A percentile compares a stretch with the other conserved stretches of the same genome.
Evolutionary conservation across 1,140 invertebrate species (phyloP).

Genomic region (Heliconius congener): DNA sequence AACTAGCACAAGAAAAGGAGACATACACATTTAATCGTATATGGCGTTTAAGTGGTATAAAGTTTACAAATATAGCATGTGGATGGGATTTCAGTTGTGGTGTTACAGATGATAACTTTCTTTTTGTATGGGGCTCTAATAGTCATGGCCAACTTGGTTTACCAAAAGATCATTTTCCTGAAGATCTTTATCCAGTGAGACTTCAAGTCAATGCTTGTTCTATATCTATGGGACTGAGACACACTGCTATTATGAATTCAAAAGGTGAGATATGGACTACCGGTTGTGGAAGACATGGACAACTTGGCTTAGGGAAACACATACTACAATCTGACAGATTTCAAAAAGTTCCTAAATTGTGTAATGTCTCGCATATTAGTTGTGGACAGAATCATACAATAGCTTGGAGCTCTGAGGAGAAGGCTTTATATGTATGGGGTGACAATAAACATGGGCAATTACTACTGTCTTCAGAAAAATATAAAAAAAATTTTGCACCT

Average conservation of each 20-base stretch:
- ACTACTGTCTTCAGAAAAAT: constrained; percentile 76
- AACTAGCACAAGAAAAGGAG: constrained; percentile 84
- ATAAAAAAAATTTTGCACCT: constrained; percentile 68
- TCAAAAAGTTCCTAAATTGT: constrained; percentile 82
- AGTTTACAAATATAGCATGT: constrained; percentile 84
- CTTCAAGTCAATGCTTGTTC: constrained; percentile 70
- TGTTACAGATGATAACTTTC: constrained; percentile 83
- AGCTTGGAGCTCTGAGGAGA: constrained; percentile 82
- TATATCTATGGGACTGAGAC: constrained; percentile 84
- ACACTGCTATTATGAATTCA: constrained; percentile 85
- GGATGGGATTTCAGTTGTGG: constrained; percentile 89
- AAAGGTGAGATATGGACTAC: constrained; percentile 83
- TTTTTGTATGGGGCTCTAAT: constrained; percentile 90
- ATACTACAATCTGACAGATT: constrained; percentile 76
- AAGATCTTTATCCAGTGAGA: constrained; percentile 67
- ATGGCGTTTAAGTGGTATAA: constrained; percentile 81
- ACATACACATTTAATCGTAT: constrained; percentile 81
- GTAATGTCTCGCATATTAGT: constrained; percentile 81
- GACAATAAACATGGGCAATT: constrained; percentile 89
- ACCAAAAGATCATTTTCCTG: constrained; percentile 73
- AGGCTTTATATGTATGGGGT: constrained; percentile 85
- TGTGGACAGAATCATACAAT: constrained; percentile 90
- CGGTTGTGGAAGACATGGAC: constrained; percentile 85
- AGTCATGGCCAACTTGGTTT: constrained; percentile 87
- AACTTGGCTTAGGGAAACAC: constrained; percentile 83